A percentile compares a stretch with the other conserved stretches of the same genome.
phyloP scores from a whole-genome alignment of 64 coral and sea anemone genomes.

The Astreopora myriophthalma region DNA sequence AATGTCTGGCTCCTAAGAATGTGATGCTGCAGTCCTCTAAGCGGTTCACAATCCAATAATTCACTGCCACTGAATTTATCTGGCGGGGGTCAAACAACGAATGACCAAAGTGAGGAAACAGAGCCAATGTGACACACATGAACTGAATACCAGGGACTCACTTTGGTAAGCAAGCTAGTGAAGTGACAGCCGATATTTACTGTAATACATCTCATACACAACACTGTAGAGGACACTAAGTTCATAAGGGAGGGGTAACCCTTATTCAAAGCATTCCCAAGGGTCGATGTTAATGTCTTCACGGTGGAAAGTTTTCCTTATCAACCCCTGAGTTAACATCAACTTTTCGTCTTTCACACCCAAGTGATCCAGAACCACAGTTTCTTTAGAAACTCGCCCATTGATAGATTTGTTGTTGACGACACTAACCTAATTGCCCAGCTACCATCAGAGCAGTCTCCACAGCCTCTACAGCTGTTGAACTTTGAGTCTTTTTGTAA shows the following conservation, averaged over 20 bases:
- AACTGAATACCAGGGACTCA: too few species aligned
- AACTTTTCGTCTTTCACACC: too few species aligned
- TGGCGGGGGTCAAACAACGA: not conserved
- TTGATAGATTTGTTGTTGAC: not conserved
- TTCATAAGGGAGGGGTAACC: too few species aligned
- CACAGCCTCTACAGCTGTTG: conserved; percentile 65
- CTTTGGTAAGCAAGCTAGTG: too few species aligned
- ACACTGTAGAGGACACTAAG: too few species aligned
- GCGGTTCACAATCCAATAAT: conserved; percentile 43
- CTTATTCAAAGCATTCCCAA: too few species aligned
- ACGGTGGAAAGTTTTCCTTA: too few species aligned
- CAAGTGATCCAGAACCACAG: not conserved
- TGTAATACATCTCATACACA: too few species aligned
- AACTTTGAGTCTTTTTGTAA: conserved; percentile 65
- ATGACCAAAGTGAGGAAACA: not conserved
- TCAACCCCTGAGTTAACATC: too few species aligned
- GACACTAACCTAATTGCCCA: conserved; percentile 75
- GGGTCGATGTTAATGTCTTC: too few species aligned
- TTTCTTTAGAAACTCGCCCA: not conserved
- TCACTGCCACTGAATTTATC: conserved; percentile 68
- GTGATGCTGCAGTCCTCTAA: conserved; percentile 76
- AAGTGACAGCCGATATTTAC: too few species aligned
- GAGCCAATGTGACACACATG: not conserved
- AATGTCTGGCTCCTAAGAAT: conserved; percentile 76
- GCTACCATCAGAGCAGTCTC: conserved; percentile 76